Percentiles rank a stretch among this genome's conserved stretches.
These are phyloP conservation scores for Enteromius anoplus DNA, from an alignment of 2,797 vertebrate species.

Conservation along the genomic window DNA sequence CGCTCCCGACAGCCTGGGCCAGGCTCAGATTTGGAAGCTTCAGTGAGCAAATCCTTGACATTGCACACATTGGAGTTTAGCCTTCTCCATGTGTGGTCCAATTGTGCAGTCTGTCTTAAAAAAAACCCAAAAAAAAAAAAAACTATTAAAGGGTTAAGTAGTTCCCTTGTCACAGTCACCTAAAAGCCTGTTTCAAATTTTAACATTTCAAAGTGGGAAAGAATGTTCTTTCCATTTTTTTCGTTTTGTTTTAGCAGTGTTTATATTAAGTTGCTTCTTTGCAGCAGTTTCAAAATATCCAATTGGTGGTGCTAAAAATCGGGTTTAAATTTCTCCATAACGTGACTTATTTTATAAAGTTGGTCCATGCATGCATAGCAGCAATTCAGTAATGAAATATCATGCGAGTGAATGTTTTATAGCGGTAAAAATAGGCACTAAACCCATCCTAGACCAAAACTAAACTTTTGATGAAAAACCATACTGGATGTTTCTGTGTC, in stretches of 20 bases:
- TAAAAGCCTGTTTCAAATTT: slow-evolving; percentile 43
- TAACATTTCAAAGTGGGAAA: neutral
- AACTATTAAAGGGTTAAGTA: slow-evolving; percentile 36
- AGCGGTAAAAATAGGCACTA: neutral
- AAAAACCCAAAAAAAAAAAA: slow-evolving; percentile 50
- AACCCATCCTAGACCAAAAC: neutral
- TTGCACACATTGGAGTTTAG: slow-evolving; percentile 63
- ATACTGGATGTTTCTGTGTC: neutral
- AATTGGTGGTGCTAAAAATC: neutral
- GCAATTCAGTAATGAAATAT: neutral
- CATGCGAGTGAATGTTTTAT: neutral
- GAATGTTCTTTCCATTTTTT: neutral
- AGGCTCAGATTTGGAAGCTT: slow-evolving; percentile 70
- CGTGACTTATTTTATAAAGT: neutral
- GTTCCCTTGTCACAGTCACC: slow-evolving; percentile 53
- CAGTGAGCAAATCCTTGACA: slow-evolving; percentile 75
- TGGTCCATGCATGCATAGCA: too few relatives aligned
- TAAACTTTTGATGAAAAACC: neutral
- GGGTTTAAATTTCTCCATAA: too few relatives aligned
- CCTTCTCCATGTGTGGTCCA: slow-evolving; percentile 76
- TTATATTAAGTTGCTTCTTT: neutral
- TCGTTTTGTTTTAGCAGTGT: neutral
- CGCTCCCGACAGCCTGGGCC: slow-evolving; percentile 45
- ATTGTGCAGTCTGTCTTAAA: slow-evolving; percentile 55
- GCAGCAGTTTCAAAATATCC: neutral